These are phyloP conservation scores for Pangasius djambal DNA, from an alignment of 2,797 vertebrate genomes.

Conservation along the genomic window DNA sequence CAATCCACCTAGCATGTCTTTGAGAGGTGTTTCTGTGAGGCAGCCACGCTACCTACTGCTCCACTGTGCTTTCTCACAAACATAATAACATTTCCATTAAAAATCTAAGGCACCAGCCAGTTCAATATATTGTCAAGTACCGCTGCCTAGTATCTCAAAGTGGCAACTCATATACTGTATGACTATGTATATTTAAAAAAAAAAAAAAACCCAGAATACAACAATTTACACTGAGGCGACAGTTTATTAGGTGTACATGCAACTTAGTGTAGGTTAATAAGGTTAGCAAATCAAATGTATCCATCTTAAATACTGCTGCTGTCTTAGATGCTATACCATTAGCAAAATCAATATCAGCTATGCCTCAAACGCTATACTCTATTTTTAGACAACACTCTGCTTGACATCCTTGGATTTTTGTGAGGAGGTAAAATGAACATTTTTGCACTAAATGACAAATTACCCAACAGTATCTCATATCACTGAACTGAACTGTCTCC, in stretches of 20 bases:
- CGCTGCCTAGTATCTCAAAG: neutral
- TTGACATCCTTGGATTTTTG: conserved; percentile 2
- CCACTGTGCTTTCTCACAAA: neutral
- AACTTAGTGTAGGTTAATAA: neutral
- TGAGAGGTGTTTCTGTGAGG: neutral
- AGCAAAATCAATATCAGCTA: conserved; percentile 3
- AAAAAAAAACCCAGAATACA: too few relatives aligned
- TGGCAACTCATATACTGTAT: neutral
- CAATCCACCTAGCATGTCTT: neutral
- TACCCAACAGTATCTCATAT: neutral
- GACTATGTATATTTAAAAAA: neutral
- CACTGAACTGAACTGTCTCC: neutral
- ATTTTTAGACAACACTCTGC: conserved; percentile 4
- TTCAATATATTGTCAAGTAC: neutral
- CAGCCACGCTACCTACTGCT: neutral
- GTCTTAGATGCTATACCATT: neutral
- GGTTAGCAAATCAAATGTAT: neutral
- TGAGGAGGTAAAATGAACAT: neutral
- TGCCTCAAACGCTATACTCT: neutral
- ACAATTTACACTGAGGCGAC: neutral
- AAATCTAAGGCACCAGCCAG: neutral
- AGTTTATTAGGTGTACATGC: neutral
- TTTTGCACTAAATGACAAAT: neutral
- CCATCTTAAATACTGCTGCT: neutral
- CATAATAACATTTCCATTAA: neutral